Percentiles rank a stretch among this genome's conserved stretches.
Conservation (phyloP, 2,888 invertebrate species). For the Orthonychiurus folsomi region DNA sequence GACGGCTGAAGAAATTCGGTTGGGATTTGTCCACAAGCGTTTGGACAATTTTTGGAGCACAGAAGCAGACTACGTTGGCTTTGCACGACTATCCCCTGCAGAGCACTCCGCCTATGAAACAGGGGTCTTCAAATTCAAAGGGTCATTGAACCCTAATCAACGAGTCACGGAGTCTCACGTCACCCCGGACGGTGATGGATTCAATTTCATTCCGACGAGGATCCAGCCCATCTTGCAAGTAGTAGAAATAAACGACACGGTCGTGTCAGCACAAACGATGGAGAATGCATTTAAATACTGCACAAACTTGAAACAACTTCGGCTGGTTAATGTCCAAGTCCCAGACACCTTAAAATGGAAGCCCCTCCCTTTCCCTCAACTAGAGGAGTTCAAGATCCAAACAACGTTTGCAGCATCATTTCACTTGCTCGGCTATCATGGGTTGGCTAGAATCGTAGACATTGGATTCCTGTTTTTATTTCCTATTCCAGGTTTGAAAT, state of each 20-base stretch:
- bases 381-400: not conserved
- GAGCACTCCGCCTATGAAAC: not conserved
- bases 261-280: not conserved
- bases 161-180: constrained; percentile 43
- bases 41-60: not conserved
- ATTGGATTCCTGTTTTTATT: not conserved
- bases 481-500: too few species aligned
- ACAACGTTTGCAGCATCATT: not conserved
- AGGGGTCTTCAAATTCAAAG: not conserved
- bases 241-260: not conserved
- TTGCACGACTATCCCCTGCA: not conserved
- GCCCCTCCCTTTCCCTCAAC: not conserved
- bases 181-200: not conserved
- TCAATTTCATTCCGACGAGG: not conserved
- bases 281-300: not conserved
- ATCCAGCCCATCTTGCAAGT: not conserved
- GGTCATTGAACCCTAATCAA: constrained; percentile 58
- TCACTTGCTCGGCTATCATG: not conserved
- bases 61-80: not conserved
- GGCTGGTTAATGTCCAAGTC: not conserved
- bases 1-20: not conserved
- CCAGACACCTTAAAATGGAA: not conserved
- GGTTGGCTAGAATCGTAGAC: not conserved
- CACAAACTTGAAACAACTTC: not conserved
- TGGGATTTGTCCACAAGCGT: not conserved